A percentile compares a stretch with the other conserved stretches of the same genome.
Evolutionary conservation across 2,113 vertebrate species (phyloP).

Genomic region (Mugil cephalus): DNA sequence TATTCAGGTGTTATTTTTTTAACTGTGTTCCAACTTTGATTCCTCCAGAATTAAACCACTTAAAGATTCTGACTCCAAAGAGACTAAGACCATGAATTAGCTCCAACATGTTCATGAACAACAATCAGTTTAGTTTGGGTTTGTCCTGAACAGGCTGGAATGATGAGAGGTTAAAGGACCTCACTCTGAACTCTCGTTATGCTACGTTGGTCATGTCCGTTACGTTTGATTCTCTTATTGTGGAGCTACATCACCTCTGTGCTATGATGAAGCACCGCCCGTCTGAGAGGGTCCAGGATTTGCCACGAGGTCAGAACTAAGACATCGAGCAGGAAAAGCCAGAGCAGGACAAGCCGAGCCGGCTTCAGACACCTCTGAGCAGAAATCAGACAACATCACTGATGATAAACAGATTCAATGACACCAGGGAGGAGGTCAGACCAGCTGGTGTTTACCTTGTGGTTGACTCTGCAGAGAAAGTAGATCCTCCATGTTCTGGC

Average conservation of each 20-base stretch:
- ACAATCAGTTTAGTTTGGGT: too few species aligned
- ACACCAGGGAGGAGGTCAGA: neutral
- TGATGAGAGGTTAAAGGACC: too few species aligned
- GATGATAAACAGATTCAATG: neutral
- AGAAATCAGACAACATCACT: slow-evolving; percentile 33
- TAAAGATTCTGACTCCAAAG: too few species aligned
- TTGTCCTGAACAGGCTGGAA: too few species aligned
- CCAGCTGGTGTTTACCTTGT: slow-evolving; percentile 83
- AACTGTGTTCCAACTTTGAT: too few species aligned
- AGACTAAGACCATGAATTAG: too few species aligned
- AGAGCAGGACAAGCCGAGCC: slow-evolving; percentile 69
- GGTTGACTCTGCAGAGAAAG: slow-evolving; percentile 85
- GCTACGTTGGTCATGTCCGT: too few species aligned
- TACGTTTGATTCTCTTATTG: too few species aligned
- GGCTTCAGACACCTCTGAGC: slow-evolving; percentile 86
- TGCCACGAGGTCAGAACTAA: slow-evolving; percentile 93
- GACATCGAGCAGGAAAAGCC: slow-evolving; percentile 90
- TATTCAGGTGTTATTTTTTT: too few species aligned
- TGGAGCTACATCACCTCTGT: slow-evolving; percentile 84
- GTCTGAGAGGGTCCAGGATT: slow-evolving; percentile 90
- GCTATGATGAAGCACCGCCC: slow-evolving; percentile 88
- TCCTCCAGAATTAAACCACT: too few species aligned
- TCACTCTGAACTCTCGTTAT: neutral
- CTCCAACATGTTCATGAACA: too few species aligned
- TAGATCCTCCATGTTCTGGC: slow-evolving; percentile 89